phyloP scores from a whole-genome alignment of 2,888 invertebrate species.

The Nemotelus pantherinus region DNA sequence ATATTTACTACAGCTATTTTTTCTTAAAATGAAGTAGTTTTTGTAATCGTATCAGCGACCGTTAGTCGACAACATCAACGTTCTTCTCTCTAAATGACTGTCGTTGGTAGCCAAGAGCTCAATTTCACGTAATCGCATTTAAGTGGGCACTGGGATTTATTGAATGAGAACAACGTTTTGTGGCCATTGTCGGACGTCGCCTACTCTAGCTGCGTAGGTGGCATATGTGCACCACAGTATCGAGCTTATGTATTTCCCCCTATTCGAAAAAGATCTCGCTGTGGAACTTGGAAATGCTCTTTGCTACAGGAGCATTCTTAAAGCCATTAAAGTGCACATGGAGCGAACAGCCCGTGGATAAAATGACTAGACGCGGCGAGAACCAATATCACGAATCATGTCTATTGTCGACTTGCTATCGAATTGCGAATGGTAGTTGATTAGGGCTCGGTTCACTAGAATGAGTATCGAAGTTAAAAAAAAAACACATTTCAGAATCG shows the following conservation, averaged over 20 bases:
- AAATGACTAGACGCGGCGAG: constrained; percentile 1
- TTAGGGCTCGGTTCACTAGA: background rate
- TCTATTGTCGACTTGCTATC: constrained; percentile 1
- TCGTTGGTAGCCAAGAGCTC: constrained; percentile 21
- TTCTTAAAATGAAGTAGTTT: no score
- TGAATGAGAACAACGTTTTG: background rate
- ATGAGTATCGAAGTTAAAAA: background rate
- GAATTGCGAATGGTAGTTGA: background rate
- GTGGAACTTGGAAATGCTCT: constrained; percentile 5
- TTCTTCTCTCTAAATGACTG: constrained; percentile 13
- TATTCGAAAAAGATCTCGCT: constrained; percentile 4
- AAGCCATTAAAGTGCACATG: constrained; percentile 9
- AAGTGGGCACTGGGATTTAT: constrained; percentile 28
- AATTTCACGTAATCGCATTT: constrained; percentile 19
- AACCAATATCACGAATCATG: constrained; percentile 13
- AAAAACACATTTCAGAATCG: no score
- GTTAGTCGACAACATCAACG: background rate
- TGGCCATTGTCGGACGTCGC: background rate
- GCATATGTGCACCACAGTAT: constrained; percentile 3
- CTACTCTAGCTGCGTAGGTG: background rate
- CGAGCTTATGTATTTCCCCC: background rate
- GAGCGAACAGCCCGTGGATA: constrained; percentile 14
- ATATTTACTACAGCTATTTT: no score
- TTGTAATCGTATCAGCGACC: no score
- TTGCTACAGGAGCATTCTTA: background rate